Conservation (phyloP, 2,888 invertebrate genomes). For the Hydrotaea diabolus region DNA sequence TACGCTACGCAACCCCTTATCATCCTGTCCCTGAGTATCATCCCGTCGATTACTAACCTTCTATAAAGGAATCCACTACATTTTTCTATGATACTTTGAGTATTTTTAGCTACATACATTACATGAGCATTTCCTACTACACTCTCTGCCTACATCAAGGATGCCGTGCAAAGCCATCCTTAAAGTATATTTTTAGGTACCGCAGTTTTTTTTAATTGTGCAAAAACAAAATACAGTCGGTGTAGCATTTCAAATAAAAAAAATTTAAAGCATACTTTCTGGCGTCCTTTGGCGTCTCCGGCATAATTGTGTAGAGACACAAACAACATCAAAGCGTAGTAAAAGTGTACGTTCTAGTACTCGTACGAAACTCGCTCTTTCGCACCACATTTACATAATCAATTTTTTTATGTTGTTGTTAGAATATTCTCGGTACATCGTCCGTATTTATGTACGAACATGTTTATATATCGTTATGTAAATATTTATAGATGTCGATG, state of each 20-base stretch:
- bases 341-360: not conserved
- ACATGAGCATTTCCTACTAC: too few relatives aligned
- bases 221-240: not conserved
- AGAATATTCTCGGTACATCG: not conserved
- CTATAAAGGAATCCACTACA: too few relatives aligned
- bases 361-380: not conserved
- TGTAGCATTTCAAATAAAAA: not conserved
- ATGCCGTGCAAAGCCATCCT: too few relatives aligned
- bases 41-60: too few relatives aligned
- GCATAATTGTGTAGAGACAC: conserved; percentile 4
- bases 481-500: conserved; percentile 35
- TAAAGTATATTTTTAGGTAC: too few relatives aligned
- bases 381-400: not conserved
- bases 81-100: too few relatives aligned
- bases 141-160: too few relatives aligned
- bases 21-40: too few relatives aligned
- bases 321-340: not conserved
- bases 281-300: not conserved
- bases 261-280: not conserved
- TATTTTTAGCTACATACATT: too few relatives aligned
- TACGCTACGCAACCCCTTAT: too few relatives aligned
- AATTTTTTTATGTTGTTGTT: not conserved
- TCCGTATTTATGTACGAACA: not conserved
- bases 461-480: conserved; percentile 22
- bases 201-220: too few relatives aligned